Base-by-base conservation (phyloP, 2,113 vertebrate species). In the Mesitornis unicolor region DNA sequence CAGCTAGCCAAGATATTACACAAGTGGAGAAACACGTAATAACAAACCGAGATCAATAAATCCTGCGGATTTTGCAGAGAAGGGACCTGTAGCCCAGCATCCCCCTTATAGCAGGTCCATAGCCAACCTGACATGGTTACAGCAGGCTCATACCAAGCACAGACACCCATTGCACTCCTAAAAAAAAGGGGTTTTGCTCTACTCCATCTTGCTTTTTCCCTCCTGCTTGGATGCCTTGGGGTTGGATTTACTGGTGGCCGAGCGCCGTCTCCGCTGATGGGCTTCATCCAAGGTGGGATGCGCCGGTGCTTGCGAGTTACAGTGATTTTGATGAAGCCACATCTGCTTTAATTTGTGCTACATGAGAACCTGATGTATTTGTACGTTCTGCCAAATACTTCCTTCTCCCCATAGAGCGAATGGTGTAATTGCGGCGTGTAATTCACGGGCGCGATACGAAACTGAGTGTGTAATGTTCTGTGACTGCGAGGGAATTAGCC, bases 381-480 rank as follows among this genome's bases (percentile, higher is more conserved):
- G 79, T 45, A 51, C 26, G 0, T 81, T 79, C 87, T 90, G 91
- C 87, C 94, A 84, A 90, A 70, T 33, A 7, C 63, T 65, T 70
- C n/a, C 53, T 61, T 87, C 63, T 80, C 79, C 69, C 87, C 84
- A 13, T 26, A 67, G 91, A 93, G 74, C 51, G 81, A 84, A 84
- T 57, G 20, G 57, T 84, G 91, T 65, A 61, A 81, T 81, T 88
- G 64, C 79, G 56, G 80, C 9, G 3, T 67, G 87, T 76, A 84
- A 70, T 84, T 84, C 79, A 51, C 28, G 1, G 21, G 59, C 20
- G 29, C 56, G 56, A 63, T 61, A 36, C 22, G 84, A 84, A 81
- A 29, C 91, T 33, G 19, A 80, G 79, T 84, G 91, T 93, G 84
- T 61, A 90, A 91, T 68, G 87, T 53, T 76, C 83, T 84, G 87